phyloP scores from a whole-genome alignment of 2,113 vertebrate species.

The Fregetta grallaria region DNA sequence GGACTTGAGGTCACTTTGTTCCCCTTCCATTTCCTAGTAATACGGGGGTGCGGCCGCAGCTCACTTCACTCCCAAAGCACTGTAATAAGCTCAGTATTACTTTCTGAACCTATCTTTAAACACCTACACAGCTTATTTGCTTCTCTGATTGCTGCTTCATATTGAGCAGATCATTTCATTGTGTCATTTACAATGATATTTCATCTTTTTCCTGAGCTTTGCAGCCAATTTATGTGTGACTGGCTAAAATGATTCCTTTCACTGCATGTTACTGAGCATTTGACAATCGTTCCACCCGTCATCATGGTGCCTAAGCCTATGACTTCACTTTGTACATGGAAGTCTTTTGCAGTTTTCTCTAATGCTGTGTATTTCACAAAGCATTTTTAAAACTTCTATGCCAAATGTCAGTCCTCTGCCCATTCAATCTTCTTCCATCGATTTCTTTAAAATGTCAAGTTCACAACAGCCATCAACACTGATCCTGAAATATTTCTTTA shows the following conservation, averaged over 20 bases:
- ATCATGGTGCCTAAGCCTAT: neutral
- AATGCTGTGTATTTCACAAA: neutral
- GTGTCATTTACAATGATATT: neutral
- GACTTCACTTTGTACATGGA: neutral
- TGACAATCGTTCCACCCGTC: neutral
- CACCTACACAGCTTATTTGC: neutral
- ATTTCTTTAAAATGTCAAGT: neutral
- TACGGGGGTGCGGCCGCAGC: rapidly evolving
- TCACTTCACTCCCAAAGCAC: neutral
- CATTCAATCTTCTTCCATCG: neutral
- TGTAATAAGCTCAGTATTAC: neutral
- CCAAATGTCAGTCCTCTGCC: neutral
- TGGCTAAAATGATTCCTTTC: neutral
- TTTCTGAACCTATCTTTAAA: neutral
- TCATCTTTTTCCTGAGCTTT: neutral
- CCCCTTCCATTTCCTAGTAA: neutral
- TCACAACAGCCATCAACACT: neutral
- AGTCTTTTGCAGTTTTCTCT: neutral
- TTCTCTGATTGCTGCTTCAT: neutral
- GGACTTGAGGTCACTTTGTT: neutral
- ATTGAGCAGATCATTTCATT: neutral
- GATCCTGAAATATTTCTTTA: neutral
- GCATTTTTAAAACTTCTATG: neutral
- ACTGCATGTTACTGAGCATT: neutral
- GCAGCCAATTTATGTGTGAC: neutral